phyloP scores from a whole-genome alignment of 2,888 invertebrate genomes.

The Euzetes globulus region DNA sequence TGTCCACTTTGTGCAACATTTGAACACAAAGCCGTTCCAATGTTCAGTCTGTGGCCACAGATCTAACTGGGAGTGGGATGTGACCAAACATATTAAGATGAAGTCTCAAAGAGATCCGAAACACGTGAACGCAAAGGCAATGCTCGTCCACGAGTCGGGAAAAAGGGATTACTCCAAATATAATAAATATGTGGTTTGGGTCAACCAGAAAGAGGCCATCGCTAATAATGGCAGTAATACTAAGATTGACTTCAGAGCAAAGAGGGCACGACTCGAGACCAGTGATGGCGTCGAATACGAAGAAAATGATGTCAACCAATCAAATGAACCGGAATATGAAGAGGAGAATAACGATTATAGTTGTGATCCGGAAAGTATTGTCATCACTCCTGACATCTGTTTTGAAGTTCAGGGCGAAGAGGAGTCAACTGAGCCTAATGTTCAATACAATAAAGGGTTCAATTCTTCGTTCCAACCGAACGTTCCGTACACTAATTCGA shows the following conservation, averaged over 20 bases:
- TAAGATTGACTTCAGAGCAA: slow-evolving; percentile 32
- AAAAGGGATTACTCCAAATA: slow-evolving; percentile 85
- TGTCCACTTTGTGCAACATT: slow-evolving; percentile 84
- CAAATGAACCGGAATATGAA: slow-evolving; percentile 26
- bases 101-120: slow-evolving; percentile 70
- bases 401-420: slow-evolving; percentile 32
- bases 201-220: slow-evolving; percentile 32
- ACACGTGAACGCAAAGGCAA: slow-evolving; percentile 62
- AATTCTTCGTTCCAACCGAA: slow-evolving; percentile 19
- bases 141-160: slow-evolving; percentile 82
- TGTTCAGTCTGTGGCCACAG: slow-evolving; percentile 88
- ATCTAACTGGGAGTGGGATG: slow-evolving; percentile 95
- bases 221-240: slow-evolving; percentile 15
- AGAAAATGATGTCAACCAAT: slow-evolving; percentile 37
- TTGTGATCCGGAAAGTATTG: slow-evolving; percentile 37
- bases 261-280: slow-evolving; percentile 27
- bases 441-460: slow-evolving; percentile 16
- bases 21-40: slow-evolving; percentile 84
- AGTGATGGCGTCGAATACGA: slow-evolving; percentile 35
- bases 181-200: slow-evolving; percentile 60
- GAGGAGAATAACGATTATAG: neutral
- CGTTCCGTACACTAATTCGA: slow-evolving; percentile 32
- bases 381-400: slow-evolving; percentile 40
- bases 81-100: slow-evolving; percentile 86
- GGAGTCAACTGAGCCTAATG: neutral